A percentile compares a stretch with the other conserved stretches of the same genome.
Conservation (phyloP, 2,113 vertebrate species). For the Lophura nycthemera region DNA sequence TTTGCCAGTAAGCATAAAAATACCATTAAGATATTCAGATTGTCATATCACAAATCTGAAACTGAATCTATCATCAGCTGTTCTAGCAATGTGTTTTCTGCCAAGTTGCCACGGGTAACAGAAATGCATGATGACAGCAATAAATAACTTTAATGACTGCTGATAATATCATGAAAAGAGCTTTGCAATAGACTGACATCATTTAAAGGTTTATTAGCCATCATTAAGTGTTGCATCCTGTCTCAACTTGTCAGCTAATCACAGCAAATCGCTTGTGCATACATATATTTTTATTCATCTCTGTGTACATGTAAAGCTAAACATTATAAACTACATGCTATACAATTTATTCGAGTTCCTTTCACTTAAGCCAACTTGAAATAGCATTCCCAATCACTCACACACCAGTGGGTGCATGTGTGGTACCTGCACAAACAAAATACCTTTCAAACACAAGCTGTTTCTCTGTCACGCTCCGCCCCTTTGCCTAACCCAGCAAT, state of each 20-base stretch:
- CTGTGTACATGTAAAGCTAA: not conserved
- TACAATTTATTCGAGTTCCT: not conserved
- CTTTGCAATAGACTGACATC: slow-evolving; percentile 58
- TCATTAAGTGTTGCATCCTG: slow-evolving; percentile 45
- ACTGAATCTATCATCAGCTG: slow-evolving; percentile 71
- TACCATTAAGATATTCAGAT: slow-evolving; percentile 42
- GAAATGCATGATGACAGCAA: slow-evolving; percentile 73
- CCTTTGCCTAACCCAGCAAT: not conserved
- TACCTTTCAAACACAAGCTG: not conserved
- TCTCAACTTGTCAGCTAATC: slow-evolving; percentile 61
- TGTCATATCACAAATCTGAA: slow-evolving; percentile 65
- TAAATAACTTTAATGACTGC: slow-evolving; percentile 73
- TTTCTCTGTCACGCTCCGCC: not conserved
- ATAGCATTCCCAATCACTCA: not conserved
- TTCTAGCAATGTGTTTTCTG: slow-evolving; percentile 65
- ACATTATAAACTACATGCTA: not conserved
- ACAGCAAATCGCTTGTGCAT: not conserved
- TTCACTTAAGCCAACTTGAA: not conserved
- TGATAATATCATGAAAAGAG: slow-evolving; percentile 63
- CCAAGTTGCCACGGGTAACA: slow-evolving; percentile 66
- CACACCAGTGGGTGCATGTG: not conserved
- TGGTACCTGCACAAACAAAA: not conserved
- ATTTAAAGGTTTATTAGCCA: slow-evolving; percentile 59
- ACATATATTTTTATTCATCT: slow-evolving; percentile 18
- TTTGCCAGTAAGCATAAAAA: slow-evolving; percentile 53